Evolutionary conservation across 2,888 invertebrate species (phyloP), one percentile per base, ranked within the genome.

Genomic region (Diaprepes abbreviatus): DNA sequence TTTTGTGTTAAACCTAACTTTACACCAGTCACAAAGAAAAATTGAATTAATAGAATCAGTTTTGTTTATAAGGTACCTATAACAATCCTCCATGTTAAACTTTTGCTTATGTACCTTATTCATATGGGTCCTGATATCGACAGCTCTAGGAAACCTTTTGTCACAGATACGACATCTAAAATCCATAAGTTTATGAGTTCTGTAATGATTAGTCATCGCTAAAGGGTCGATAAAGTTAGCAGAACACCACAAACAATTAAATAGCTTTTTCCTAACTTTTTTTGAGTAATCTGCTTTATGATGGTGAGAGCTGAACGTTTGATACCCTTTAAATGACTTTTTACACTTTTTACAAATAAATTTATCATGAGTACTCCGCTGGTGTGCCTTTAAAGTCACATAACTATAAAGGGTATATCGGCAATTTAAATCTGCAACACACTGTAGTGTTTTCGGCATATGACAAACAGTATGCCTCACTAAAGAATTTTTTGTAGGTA

Each of bases 171-270:
- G 24, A 6, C 45, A 45, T 12, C 45, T 45, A 19, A 45, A 45
- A 24, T 24, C 24, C 10, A 7, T 12, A 12, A 1, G 4, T n/a
- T 21, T 45, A n/a, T 45, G 45, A 24, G 12, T 45, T 5, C n/a
- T 21, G 24, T 45, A 45, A 45, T 45, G 45, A 21, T 45, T n/a
- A 2, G 21, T 24, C 19, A 45, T 24, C 12, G 45, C 24, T 4
- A 24, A 4, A 2, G 24, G 24, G 9, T 24, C 24, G 24, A 9
- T 19, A 24, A 45, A 45, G 3, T 45, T 21, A 12, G 45, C 45
- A 4, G 45, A 45, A 45, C 45, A 45, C 45, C 21, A 24, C n/a
- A 21, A 45, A 24, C 45, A 45, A 24, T 45, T 45, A 21, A 24
- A 24, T 12, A 24, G 21, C 24, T 45, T 45, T 10, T 45, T 45